Evolutionary conservation across 2,888 invertebrate genomes (phyloP).

Genomic region (Lasioglossum villosulum): DNA sequence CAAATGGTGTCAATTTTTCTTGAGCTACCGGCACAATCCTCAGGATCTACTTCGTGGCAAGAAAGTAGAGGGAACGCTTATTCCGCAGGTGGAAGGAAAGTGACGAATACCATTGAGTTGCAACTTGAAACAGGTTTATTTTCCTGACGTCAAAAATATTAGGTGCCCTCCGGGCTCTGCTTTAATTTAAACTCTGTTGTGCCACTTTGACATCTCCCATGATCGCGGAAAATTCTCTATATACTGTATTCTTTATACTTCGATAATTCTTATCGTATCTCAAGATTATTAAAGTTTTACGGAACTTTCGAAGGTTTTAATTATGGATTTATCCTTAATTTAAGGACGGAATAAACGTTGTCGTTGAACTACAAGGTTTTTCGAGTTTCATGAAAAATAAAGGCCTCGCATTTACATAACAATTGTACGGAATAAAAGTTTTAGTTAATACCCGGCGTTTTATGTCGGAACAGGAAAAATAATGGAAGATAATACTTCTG

Average conservation of each 20-base stretch:
- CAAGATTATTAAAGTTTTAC: no score
- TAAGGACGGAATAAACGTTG: background rate
- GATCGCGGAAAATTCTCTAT: background rate
- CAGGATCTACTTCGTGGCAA: background rate
- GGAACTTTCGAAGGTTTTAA: background rate
- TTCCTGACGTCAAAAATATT: background rate
- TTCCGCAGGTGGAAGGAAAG: background rate
- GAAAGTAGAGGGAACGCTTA: background rate
- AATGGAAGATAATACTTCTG: no score
- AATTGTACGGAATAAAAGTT: background rate
- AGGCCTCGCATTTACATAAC: background rate
- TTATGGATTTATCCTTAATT: background rate
- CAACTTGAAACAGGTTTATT: conserved; percentile 1
- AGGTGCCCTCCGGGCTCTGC: background rate
- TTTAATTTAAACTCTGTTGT: background rate
- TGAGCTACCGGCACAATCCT: background rate
- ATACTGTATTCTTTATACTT: background rate
- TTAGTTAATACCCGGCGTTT: background rate
- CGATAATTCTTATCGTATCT: no score
- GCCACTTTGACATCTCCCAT: background rate
- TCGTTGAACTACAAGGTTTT: background rate
- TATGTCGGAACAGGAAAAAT: no score
- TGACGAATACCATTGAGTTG: background rate
- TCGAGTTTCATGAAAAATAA: background rate
- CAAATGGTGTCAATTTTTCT: conserved; percentile 15